These are phyloP conservation scores for Lucinisca nassula DNA, from an alignment of 2,888 invertebrate species.

Conservation along the genomic window DNA sequence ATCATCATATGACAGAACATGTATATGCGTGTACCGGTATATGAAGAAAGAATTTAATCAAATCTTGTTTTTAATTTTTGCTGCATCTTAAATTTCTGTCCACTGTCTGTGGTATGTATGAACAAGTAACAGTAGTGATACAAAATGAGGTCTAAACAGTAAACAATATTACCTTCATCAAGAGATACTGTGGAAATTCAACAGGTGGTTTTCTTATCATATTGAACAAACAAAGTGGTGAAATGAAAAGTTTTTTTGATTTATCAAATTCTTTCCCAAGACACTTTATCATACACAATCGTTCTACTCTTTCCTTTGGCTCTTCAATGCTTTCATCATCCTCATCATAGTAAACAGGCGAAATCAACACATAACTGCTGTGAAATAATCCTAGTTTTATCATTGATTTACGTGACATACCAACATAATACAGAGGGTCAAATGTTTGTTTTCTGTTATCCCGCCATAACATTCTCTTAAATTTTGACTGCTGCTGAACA, in stretches of 20 bases:
- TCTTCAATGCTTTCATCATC: slow-evolving; percentile 41
- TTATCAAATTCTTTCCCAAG: slow-evolving; percentile 74
- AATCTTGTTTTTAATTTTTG: too few species aligned
- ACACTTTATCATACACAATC: slow-evolving; percentile 79
- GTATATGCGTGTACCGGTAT: too few species aligned
- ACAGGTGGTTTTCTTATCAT: slow-evolving; percentile 73
- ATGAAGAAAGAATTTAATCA: too few species aligned
- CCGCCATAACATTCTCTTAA: slow-evolving; percentile 76
- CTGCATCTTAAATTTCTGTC: too few species aligned
- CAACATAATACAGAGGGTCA: slow-evolving; percentile 80
- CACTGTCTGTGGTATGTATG: too few species aligned
- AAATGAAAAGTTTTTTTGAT: slow-evolving; percentile 78
- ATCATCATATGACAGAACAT: too few species aligned
- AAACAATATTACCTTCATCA: slow-evolving; percentile 47
- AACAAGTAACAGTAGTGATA: too few species aligned
- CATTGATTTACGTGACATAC: slow-evolving; percentile 81
- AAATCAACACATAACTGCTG: slow-evolving; percentile 79
- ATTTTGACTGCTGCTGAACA: slow-evolving; percentile 78
- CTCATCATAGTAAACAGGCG: slow-evolving; percentile 54
- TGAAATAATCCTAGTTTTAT: slow-evolving; percentile 80
- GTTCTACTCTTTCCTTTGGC: slow-evolving; percentile 34
- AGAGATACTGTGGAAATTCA: slow-evolving; percentile 36
- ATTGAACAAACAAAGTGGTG: slow-evolving; percentile 83
- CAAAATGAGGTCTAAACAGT: too few species aligned
- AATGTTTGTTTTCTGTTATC: slow-evolving; percentile 74